Conservation (phyloP, 2,797 vertebrate species). For the Brachyalestes nurse region DNA sequence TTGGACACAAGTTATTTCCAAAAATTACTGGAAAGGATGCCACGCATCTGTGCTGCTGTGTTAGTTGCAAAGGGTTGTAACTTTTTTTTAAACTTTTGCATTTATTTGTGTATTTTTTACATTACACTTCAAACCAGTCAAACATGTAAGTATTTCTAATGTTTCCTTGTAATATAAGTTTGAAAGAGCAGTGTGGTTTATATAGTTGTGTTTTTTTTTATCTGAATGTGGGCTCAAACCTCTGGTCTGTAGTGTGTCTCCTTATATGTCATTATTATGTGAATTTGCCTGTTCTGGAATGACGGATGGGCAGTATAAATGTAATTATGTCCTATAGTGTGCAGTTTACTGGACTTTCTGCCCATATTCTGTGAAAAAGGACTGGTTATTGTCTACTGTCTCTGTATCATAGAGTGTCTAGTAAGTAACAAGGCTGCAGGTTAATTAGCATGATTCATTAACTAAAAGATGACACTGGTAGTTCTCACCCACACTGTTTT, state of each 20-base stretch:
- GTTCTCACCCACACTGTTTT: background rate
- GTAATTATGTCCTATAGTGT: conserved; percentile 12
- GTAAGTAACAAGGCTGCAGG: background rate
- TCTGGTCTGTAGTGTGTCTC: too few species aligned
- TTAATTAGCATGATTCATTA: background rate
- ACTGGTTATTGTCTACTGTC: conserved; percentile 25
- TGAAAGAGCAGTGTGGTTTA: too few species aligned
- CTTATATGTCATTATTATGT: conserved; percentile 30
- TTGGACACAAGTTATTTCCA: too few species aligned
- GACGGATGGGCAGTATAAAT: conserved; percentile 43
- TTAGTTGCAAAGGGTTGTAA: too few species aligned
- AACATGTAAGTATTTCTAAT: too few species aligned
- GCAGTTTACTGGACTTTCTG: conserved; percentile 41
- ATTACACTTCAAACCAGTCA: too few species aligned
- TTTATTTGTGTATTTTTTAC: too few species aligned
- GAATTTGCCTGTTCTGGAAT: conserved; percentile 44
- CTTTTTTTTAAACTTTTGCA: too few species aligned
- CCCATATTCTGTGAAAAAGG: conserved; percentile 15
- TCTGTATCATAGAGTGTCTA: conserved; percentile 18
- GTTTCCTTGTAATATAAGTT: conserved; percentile 9
- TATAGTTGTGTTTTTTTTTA: too few species aligned
- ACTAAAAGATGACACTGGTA: background rate
- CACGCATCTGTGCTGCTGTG: too few species aligned
- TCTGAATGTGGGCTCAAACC: too few species aligned
- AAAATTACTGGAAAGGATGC: too few species aligned